phyloP scores from a whole-genome alignment of 2,797 vertebrate genomes.

The Labeo calbasu region DNA sequence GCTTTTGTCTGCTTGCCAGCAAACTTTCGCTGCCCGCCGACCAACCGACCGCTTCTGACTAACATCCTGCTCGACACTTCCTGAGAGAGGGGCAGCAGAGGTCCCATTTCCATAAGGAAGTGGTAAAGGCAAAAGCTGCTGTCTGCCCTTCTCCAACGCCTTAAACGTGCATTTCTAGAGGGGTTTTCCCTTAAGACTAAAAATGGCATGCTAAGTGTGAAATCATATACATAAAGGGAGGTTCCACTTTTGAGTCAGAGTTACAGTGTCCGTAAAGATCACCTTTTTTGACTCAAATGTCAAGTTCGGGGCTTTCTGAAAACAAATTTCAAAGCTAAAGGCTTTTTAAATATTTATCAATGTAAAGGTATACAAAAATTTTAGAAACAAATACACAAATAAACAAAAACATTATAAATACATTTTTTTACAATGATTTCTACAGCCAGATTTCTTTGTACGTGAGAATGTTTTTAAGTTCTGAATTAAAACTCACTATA shows the following conservation, averaged over 20 bases:
- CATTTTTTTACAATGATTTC: neutral
- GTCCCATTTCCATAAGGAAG: conserved; percentile 59
- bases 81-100: conserved; percentile 48
- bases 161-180: neutral
- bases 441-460: neutral
- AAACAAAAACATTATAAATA: neutral
- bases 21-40: conserved; percentile 37
- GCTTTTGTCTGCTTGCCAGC: conserved; percentile 34
- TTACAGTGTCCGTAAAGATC: neutral
- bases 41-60: conserved; percentile 39
- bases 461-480: neutral
- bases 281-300: neutral
- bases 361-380: neutral
- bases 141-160: neutral
- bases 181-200: conserved; percentile 1
- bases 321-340: neutral
- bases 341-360: neutral
- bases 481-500: neutral
- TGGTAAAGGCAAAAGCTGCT: conserved; percentile 46
- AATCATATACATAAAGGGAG: neutral
- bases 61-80: conserved; percentile 58
- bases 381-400: no score
- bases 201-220: neutral
- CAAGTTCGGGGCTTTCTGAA: neutral
- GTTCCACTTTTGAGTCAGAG: neutral